phyloP scores from a whole-genome alignment of 2,888 invertebrate genomes.

The Syrista parreyssii region DNA sequence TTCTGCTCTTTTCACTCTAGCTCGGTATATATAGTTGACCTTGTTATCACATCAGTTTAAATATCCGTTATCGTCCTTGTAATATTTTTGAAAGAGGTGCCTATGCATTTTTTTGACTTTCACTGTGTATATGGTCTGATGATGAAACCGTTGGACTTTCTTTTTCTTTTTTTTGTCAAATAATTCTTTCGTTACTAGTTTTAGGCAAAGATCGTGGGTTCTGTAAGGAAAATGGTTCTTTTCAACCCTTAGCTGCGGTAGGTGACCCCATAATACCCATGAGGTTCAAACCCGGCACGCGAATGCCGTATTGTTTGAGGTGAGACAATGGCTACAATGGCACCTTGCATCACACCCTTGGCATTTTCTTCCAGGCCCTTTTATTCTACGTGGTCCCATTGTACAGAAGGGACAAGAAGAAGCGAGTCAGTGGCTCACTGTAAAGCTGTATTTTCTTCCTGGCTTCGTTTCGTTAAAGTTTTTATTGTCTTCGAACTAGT shows the following conservation, averaged over 20 bases:
- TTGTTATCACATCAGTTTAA: neutral
- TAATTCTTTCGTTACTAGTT: neutral
- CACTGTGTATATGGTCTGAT: neutral
- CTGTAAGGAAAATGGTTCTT: neutral
- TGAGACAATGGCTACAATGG: conserved; percentile 27
- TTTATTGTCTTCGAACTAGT: conserved; percentile 34
- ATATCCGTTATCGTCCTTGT: neutral
- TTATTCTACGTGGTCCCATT: neutral
- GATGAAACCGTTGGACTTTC: neutral
- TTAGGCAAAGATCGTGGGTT: neutral
- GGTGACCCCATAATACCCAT: conserved; percentile 11
- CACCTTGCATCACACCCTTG: conserved; percentile 32
- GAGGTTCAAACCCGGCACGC: conserved; percentile 9
- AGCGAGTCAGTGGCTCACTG: conserved; percentile 10
- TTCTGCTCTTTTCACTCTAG: neutral
- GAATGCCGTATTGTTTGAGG: conserved; percentile 1
- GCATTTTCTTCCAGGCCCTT: conserved; percentile 28
- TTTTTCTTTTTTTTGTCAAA: neutral
- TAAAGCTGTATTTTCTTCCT: conserved; percentile 26
- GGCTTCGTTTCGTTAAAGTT: conserved; percentile 40
- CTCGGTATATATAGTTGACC: neutral
- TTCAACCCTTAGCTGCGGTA: conserved; percentile 8
- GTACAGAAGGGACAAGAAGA: neutral
- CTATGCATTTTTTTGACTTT: neutral
- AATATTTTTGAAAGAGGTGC: neutral